phyloP scores from a whole-genome alignment of 1,140 invertebrate species.

The Drosophila lacertosa region DNA sequence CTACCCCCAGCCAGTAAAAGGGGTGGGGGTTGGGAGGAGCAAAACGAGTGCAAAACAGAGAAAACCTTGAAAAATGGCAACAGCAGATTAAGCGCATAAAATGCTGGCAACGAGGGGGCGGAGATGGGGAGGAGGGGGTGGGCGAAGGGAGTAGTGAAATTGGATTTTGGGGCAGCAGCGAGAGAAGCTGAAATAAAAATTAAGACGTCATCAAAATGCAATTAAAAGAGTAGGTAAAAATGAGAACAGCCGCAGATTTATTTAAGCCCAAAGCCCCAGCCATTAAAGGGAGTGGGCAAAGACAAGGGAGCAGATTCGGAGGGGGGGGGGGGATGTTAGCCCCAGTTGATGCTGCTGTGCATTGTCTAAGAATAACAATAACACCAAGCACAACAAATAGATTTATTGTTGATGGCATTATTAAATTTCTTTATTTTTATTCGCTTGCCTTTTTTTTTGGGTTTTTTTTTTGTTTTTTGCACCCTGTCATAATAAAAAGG shows the following conservation, averaged over 20 bases:
- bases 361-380: conserved; percentile 66
- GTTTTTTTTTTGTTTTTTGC: conserved; percentile 13
- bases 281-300: conserved; percentile 37
- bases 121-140: not conserved
- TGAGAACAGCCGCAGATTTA: conserved; percentile 78
- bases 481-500: conserved; percentile 72
- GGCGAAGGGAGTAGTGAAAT: conserved; percentile 40
- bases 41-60: conserved; percentile 21
- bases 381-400: conserved; percentile 64
- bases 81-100: conserved; percentile 80
- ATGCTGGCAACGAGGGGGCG: conserved; percentile 36
- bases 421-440: conserved; percentile 68
- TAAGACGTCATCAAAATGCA: conserved; percentile 82
- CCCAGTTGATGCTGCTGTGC: conserved; percentile 38
- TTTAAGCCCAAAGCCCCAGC: conserved; percentile 58
- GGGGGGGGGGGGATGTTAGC: not conserved
- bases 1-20: not conserved
- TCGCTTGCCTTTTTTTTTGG: conserved; percentile 30
- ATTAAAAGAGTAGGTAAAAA: conserved; percentile 81
- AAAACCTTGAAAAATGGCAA: conserved; percentile 69
- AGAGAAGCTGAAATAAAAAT: conserved; percentile 67
- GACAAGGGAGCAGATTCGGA: not conserved
- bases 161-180: conserved; percentile 59
- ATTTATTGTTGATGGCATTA: conserved; percentile 81
- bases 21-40: not conserved